Evolutionary conservation across 53 echinoderm and acorn worm genomes (phyloP).

Genomic region (Stichopus horrens): DNA sequence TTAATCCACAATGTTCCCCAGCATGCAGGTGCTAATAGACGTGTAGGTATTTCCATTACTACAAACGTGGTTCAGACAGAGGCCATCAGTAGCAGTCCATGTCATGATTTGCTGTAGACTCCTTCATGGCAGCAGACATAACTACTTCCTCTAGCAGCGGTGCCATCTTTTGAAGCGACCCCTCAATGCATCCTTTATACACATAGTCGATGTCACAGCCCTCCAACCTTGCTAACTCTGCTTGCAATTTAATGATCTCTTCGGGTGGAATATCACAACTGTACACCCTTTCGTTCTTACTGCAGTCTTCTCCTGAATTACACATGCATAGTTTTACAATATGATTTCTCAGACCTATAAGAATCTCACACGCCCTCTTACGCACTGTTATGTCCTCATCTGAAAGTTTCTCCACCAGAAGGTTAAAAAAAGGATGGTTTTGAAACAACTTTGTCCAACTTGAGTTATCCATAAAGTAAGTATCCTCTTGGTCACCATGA

Average conservation of each 20-base stretch:
- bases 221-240: neutral
- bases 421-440: neutral
- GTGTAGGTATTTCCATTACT: too few relatives aligned
- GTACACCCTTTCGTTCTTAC: neutral
- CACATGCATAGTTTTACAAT: slow-evolving; percentile 1
- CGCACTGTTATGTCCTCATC: slow-evolving; percentile 68
- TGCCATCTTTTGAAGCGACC: slow-evolving; percentile 12
- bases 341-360: slow-evolving; percentile 45
- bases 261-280: neutral
- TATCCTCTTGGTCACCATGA: neutral
- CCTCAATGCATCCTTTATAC: neutral
- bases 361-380: slow-evolving; percentile 58
- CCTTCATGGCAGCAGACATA: neutral
- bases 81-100: slow-evolving; percentile 16
- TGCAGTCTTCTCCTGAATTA: neutral
- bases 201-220: neutral
- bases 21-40: too few relatives aligned
- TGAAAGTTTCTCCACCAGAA: slow-evolving; percentile 11
- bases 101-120: neutral
- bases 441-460: slow-evolving; percentile 15
- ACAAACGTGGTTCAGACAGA: too few relatives aligned
- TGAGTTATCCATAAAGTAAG: neutral
- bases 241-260: neutral
- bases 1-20: too few relatives aligned
- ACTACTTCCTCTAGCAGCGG: slow-evolving; percentile 17